Percentiles rank a stretch among this genome's conserved stretches.
These are phyloP conservation scores for Charadrius vociferus DNA, from an alignment of 2,113 vertebrate genomes.

Conservation along the genomic window DNA sequence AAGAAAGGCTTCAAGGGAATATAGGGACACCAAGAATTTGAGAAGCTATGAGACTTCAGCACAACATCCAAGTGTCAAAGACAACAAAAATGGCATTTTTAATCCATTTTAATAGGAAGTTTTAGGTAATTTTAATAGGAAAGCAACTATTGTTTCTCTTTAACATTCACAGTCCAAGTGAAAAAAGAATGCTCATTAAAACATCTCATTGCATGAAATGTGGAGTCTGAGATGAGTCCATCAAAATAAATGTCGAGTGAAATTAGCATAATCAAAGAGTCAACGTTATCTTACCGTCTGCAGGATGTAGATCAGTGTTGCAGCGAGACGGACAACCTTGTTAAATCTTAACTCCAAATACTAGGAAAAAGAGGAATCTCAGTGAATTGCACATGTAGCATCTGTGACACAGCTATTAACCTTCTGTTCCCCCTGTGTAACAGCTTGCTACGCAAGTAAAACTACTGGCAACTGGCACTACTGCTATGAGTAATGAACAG, in stretches of 20 bases:
- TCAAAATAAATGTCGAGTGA: background rate
- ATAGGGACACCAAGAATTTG: background rate
- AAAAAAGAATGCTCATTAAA: background rate
- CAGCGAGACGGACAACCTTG: constrained; percentile 75
- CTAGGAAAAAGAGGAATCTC: constrained; percentile 56
- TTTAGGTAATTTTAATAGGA: background rate
- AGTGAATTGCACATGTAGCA: background rate
- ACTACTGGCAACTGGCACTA: background rate
- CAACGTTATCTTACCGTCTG: constrained; percentile 76
- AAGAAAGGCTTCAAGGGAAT: background rate
- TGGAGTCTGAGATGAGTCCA: background rate
- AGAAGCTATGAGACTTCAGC: background rate
- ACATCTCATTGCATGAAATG: background rate
- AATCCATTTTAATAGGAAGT: too few relatives aligned
- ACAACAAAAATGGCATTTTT: background rate
- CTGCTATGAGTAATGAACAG: background rate
- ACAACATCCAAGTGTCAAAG: background rate
- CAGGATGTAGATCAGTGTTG: constrained; percentile 81
- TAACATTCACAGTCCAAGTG: background rate
- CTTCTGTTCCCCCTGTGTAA: background rate
- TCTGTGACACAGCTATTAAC: background rate
- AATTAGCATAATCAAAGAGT: background rate
- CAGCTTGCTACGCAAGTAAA: background rate
- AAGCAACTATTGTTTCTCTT: background rate
- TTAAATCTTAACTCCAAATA: constrained; percentile 86